Evolutionary conservation across 1,140 invertebrate genomes (phyloP), one percentile per base, ranked within the genome.

Genomic region (Diorhabda elongata): DNA sequence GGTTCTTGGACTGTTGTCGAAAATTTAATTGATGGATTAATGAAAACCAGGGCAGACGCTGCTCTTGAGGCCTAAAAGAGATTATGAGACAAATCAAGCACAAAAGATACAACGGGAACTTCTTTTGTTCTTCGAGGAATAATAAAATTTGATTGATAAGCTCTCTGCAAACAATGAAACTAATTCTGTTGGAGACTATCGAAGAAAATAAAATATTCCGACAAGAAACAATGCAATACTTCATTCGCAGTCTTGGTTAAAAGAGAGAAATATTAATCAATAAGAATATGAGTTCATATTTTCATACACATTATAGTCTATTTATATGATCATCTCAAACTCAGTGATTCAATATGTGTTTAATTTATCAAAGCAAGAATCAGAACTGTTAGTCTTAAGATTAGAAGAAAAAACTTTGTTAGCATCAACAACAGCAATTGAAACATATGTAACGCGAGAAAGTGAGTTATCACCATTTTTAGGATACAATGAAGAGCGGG

Each of bases 71-170:
- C 64, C 69, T 59, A 11, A 66, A 67, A 64, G 59, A 67, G 69
- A 70, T 70, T 67, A 70, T 56, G 57, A 62, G 42, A 67, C 69
- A 67, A 70, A 64, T 67, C 65, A 62, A 64, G 52, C 59, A 67
- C 69, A 70, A 70, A 70, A 61, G 69, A 60, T 64, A 65, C 64
- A 62, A 41, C 26, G 42, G 7, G 5, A 5, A 42, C 45, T 11
- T 57, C 52, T 52, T 67, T 66, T 41, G 41, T 61, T 60, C 68
- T 64, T 47, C 3, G 43, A 44, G 4, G 69, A 70, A 67, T 67
- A 70, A 67, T 67, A 70, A 70, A 70, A 67, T 62, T 70, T 67
- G 65, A 67, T 70, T 67, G 63, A 64, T 67, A 70, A 70, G 65
- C 57, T 62, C 57, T 63, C 61, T 42, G 45, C 26, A 64, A 67